phyloP scores from a whole-genome alignment of 2,113 vertebrate genomes.

The Hemiprocne comata region DNA sequence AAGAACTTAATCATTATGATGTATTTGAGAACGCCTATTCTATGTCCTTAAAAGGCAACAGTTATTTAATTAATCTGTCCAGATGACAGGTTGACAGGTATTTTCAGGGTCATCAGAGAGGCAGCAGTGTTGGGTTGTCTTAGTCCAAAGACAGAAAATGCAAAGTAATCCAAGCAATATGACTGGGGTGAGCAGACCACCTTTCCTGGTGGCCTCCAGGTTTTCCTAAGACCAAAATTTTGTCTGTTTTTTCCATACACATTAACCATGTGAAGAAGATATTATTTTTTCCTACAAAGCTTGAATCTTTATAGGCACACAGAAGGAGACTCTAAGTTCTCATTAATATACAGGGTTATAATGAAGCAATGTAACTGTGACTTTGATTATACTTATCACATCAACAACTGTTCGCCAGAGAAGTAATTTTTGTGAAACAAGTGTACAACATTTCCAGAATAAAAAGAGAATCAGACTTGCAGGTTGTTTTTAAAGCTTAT shows the following conservation, averaged over 20 bases:
- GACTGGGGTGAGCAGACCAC: neutral
- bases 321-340: neutral
- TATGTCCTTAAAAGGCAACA: neutral
- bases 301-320: neutral
- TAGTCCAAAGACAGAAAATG: neutral
- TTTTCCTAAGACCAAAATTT: neutral
- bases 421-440: neutral
- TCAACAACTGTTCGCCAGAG: neutral
- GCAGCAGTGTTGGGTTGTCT: neutral
- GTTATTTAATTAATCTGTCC: neutral
- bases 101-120: neutral
- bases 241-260: neutral
- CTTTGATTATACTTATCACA: neutral
- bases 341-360: neutral
- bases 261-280: neutral
- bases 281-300: neutral
- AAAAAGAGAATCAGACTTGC: neutral
- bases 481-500: neutral
- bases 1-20: neutral
- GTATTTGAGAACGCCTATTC: neutral
- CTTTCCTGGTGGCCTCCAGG: neutral
- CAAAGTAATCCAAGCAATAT: neutral
- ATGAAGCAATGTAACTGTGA: neutral
- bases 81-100: neutral
- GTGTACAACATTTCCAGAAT: neutral